Base-by-base conservation (phyloP, 2,888 invertebrate genomes). In the Eupithecia insigniata region DNA sequence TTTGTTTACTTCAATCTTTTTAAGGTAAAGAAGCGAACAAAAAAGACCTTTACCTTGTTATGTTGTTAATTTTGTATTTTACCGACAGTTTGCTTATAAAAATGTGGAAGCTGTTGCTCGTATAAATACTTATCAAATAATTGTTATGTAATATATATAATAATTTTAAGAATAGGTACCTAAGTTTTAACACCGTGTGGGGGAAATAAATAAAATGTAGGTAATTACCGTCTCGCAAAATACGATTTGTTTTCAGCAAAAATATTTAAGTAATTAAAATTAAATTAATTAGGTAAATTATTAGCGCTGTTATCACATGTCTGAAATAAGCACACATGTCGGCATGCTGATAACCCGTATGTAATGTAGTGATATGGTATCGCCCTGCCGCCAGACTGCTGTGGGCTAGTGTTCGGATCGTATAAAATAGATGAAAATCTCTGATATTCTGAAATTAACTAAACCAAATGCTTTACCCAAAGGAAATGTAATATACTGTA, bases 341-440 rank as follows among this genome's bases (percentile, higher is more conserved):
- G 51, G 39, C 36, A 1, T 22, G 46, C 66, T 66, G 66, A 66
- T 66, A 66, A 46, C 66, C 28, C 66, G 30, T 26, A 26, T 62
- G 62, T 66, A 65, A 14, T 70, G 43, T 8, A 14, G 66, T 39
- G 77, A 79, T 79, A 79, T 60, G 69, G 60, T 76, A 76, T 77
- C 76, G 43, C n/a, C n/a, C n/a, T n/a, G n/a, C n/a, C n/a, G n/a
- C 67, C 70, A 69, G 70, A 67, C 70, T 34, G 61, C 43, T 77
- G 30, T 70, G 78, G 74, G 77, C 70, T 76, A 71, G 71, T 64
- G 74, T 62, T 76, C 72, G 18, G 34, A 61, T 61, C 30, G 30
- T 32, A 61, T 34, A 12, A 36, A 36, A 36, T 26, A 16, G 6
- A 22, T 36, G 22, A 62, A 62, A 10, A 62, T 62, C 30, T 7